Percentiles rank a stretch among this genome's conserved stretches.
Evolutionary conservation across 2,797 vertebrate genomes (phyloP).

Genomic region (Gambusia yucatana): DNA sequence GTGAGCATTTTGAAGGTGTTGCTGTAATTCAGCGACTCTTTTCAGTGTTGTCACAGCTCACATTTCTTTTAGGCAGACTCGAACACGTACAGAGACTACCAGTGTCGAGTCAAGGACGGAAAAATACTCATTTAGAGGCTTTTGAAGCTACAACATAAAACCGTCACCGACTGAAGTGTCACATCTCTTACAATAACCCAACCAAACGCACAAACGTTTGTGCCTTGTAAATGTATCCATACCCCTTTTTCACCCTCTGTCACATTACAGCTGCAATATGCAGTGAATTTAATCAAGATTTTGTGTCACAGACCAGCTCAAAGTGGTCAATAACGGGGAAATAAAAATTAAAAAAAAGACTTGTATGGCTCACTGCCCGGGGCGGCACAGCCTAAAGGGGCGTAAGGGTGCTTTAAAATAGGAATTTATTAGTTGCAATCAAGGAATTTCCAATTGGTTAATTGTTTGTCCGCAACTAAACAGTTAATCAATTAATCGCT

Average conservation of each 20-base stretch:
- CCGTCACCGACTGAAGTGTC: neutral
- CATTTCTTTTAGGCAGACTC: neutral
- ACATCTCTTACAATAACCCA: neutral
- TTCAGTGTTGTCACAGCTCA: neutral
- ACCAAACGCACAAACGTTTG: neutral
- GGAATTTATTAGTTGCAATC: neutral
- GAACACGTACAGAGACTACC: neutral
- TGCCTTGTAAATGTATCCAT: neutral
- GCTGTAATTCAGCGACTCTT: neutral
- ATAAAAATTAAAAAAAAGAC: neutral
- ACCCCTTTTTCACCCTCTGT: neutral
- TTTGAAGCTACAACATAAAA: slow-evolving; percentile 8
- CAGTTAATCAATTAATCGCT: too few species aligned
- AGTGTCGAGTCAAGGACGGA: neutral
- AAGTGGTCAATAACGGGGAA: neutral
- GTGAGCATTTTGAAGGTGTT: neutral
- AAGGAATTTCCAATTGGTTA: neutral
- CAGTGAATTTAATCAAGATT: neutral
- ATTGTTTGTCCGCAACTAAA: neutral
- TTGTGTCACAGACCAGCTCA: neutral
- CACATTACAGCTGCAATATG: neutral
- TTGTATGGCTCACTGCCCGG: neutral
- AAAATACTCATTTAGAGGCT: neutral
- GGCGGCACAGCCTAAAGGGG: neutral
- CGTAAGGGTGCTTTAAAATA: neutral